Evolutionary conservation across 2,113 vertebrate species (phyloP).

Genomic region (Gorilla gorilla): DNA sequence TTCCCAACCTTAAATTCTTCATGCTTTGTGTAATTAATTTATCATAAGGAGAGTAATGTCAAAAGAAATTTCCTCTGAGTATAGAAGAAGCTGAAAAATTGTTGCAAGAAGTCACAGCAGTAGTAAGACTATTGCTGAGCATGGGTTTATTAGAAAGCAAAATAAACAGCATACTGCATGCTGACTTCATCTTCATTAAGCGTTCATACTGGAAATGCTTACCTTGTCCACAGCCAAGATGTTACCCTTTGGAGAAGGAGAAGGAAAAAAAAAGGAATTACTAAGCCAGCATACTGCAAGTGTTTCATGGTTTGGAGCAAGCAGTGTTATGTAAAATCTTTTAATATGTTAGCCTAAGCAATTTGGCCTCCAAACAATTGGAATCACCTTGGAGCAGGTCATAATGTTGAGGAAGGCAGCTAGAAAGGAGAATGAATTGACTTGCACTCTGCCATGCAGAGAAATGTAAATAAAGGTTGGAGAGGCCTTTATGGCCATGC

Average conservation of each 20-base stretch:
- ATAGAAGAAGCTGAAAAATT: conserved; percentile 28
- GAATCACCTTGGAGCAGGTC: conserved; percentile 51
- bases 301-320: conserved; percentile 2
- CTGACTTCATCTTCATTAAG: conserved; percentile 81
- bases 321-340: conserved; percentile 58
- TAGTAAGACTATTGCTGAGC: conserved; percentile 72
- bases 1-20: conserved; percentile 49
- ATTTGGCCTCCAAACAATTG: conserved; percentile 54
- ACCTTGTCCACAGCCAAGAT: conserved; percentile 66
- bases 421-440: conserved; percentile 63
- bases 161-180: conserved; percentile 69
- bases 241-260: conserved; percentile 69
- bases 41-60: conserved; percentile 21
- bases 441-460: conserved; percentile 58
- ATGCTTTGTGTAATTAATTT: conserved; percentile 57
- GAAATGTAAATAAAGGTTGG: conserved; percentile 81
- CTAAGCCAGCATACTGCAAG: conserved; percentile 58
- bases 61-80: conserved; percentile 48
- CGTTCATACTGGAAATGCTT: conserved; percentile 76
- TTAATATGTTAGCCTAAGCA: conserved; percentile 50
- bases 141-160: conserved; percentile 81
- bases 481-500: conserved; percentile 75
- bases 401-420: conserved; percentile 8
- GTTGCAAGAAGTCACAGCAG: conserved; percentile 66
- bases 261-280: neutral